These are phyloP conservation scores for Pterocles orientalis DNA, from an alignment of 2,113 vertebrate species.

Conservation along the genomic window DNA sequence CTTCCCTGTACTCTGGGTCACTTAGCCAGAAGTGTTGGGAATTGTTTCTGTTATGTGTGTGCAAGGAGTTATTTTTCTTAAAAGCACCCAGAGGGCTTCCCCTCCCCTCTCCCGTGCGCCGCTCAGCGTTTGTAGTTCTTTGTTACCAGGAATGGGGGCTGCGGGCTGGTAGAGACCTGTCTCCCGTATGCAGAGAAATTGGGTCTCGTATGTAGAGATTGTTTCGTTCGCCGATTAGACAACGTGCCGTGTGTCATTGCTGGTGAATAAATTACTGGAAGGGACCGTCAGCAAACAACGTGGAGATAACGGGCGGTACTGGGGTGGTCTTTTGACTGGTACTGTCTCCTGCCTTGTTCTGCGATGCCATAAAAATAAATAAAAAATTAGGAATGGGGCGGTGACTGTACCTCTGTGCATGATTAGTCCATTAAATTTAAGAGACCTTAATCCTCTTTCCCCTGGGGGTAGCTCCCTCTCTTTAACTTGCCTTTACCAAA, in stretches of 20 bases:
- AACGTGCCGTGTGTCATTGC: not conserved
- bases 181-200: not conserved
- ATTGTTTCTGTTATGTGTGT: not conserved
- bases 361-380: not conserved
- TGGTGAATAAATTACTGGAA: slow-evolving; percentile 43
- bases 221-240: not conserved
- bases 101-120: not conserved
- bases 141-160: rapidly evolving
- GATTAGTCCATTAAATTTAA: no score
- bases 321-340: slow-evolving; percentile 19
- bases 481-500: not conserved
- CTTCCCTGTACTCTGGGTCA: not conserved
- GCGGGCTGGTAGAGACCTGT: not conserved
- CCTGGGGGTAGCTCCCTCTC: not conserved
- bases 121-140: not conserved
- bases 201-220: not conserved
- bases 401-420: no score
- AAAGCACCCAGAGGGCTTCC: not conserved
- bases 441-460: not conserved
- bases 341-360: not conserved
- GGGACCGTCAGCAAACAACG: slow-evolving; percentile 24
- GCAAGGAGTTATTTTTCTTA: not conserved
- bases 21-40: not conserved
- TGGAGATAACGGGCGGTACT: slow-evolving; percentile 38
- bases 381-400: not conserved